Evolutionary conservation across 2,797 vertebrate genomes (phyloP).

Genomic region (Chloroceryle inda): DNA sequence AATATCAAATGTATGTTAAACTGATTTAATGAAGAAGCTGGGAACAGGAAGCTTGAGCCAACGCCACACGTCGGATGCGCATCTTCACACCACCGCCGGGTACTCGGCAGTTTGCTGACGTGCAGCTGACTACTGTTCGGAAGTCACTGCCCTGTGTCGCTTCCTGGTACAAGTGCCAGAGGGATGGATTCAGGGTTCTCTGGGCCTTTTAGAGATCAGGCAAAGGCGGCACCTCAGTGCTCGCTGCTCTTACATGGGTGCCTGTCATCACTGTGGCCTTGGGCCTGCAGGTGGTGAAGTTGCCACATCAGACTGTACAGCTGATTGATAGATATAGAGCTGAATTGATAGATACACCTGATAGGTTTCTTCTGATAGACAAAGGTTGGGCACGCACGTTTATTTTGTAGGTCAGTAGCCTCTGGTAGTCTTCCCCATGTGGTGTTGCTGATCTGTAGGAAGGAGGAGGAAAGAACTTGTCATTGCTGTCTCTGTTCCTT

Average conservation of each 20-base stretch:
- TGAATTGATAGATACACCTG: fast-evolving
- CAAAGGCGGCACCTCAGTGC: neutral
- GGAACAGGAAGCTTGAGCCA: neutral
- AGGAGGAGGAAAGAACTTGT: neutral
- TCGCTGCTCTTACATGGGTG: neutral
- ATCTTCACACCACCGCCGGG: fast-evolving
- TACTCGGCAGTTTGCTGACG: neutral
- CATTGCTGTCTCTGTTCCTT: neutral
- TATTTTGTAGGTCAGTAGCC: neutral
- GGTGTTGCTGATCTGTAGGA: neutral
- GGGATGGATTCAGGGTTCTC: neutral
- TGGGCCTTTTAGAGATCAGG: neutral
- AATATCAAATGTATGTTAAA: neutral
- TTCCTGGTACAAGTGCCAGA: neutral
- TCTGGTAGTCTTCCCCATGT: neutral
- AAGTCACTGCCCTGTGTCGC: neutral
- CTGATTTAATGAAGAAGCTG: neutral
- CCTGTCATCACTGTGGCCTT: neutral
- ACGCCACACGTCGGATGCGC: neutral
- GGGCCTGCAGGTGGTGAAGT: fast-evolving
- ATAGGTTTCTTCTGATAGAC: neutral
- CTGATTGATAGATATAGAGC: neutral
- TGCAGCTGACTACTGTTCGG: neutral
- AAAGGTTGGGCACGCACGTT: fast-evolving
- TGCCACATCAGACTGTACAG: fast-evolving